Percentiles rank a stretch among this genome's conserved stretches.
Evolutionary conservation across 2,797 vertebrate genomes (phyloP).

Genomic region (Loris lydekkerianus): DNA sequence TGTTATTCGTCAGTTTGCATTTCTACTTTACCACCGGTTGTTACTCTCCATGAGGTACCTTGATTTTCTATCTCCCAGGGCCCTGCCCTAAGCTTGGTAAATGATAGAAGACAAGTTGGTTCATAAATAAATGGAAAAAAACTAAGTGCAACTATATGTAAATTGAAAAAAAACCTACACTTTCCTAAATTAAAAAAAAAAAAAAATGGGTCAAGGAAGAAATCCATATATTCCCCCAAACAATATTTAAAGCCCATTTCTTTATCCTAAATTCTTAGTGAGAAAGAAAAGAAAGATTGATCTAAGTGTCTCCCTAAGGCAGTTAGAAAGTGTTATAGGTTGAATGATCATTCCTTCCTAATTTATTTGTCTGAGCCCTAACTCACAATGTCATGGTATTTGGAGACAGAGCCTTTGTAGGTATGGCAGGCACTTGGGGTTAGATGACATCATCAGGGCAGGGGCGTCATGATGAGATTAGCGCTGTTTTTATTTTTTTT

Average conservation of each 20-base stretch:
- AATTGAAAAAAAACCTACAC: not conserved
- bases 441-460: not conserved
- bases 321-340: not conserved
- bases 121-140: not conserved
- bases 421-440: not conserved
- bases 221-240: not conserved
- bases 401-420: not conserved
- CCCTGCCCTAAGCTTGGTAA: not conserved
- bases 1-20: not conserved
- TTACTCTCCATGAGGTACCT: not conserved
- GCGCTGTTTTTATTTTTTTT: too few relatives aligned
- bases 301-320: not conserved
- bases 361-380: not conserved
- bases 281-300: not conserved
- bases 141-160: not conserved
- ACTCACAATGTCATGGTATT: not conserved
- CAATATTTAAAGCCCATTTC: not conserved
- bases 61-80: not conserved
- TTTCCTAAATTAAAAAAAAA: not conserved
- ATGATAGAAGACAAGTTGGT: not conserved
- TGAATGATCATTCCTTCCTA: not conserved
- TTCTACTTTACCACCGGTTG: not conserved
- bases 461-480: not conserved
- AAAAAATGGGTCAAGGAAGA: not conserved
- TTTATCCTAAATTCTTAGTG: not conserved